Base-by-base conservation (phyloP, 1,140 invertebrate genomes). In the Ectropis grisescens region DNA sequence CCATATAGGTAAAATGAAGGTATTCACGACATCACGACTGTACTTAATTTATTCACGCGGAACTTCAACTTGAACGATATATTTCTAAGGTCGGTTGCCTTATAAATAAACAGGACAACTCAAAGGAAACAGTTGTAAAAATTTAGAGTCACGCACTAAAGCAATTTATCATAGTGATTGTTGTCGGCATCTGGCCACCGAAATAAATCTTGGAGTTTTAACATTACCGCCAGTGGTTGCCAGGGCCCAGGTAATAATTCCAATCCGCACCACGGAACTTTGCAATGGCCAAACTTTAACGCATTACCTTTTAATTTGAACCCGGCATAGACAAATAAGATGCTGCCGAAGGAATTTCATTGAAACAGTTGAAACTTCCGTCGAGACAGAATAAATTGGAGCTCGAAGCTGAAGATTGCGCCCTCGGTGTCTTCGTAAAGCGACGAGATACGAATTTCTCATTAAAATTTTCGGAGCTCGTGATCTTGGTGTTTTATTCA, bases 201-300 rank as follows among this genome's bases (percentile, higher is more conserved):
- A 35, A 62, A 75, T 72, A 75, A 78, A 71, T 78, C 55, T 39
- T 42, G 13, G 56, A 74, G 66, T 75, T 75, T 64, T 44, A 57
- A 52, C 61, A 58, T 70, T 69, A 69, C 33, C 22, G 24, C 49
- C 42, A 55, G 51, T 45, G 44, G 44, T 45, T 48, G 23, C 41
- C 40, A 42, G 37, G 44, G 47, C 49, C 50, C 64, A 71, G 70
- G 70, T 67, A 71, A 74, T 78, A 68, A 78, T 59, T 68, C 52
- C 69, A 74, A 74, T 71, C 67, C 62, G 69, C 49, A 65, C 37
- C 50, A 36, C 40, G 36, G 43, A 60, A 64, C 64, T 70, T 59
- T 41, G 43, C 46, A 75, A 71, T 47, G 57, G 59, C 41, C 41
- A 46, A 79, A 79, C 68, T 79, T 78, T 33, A 34, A 49, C 51